These are phyloP conservation scores for Acromyrmex heyeri DNA, from an alignment of 1,140 invertebrate species.

Conservation along the genomic window DNA sequence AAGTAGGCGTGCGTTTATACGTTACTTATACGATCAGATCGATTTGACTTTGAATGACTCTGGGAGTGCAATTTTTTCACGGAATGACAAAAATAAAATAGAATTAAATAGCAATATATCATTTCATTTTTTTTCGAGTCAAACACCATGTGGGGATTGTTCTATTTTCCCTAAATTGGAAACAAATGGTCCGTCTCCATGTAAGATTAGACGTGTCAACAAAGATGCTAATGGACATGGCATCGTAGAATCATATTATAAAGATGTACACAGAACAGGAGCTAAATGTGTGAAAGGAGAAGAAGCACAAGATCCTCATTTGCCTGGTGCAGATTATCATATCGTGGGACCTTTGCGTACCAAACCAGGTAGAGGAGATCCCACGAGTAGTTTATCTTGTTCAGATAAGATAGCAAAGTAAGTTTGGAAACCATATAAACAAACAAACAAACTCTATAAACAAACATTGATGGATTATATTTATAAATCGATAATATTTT, in stretches of 20 bases:
- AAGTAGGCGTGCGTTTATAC: constrained; percentile 92
- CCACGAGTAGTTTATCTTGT: constrained; percentile 95
- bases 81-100: constrained; percentile 82
- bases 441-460: too few species aligned
- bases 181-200: constrained; percentile 35
- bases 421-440: constrained; percentile 23
- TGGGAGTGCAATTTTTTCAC: constrained; percentile 84
- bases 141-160: constrained; percentile 97
- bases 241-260: constrained; percentile 72
- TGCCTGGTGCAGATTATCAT: constrained; percentile 90
- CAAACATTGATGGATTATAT: not conserved
- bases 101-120: constrained; percentile 88
- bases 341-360: constrained; percentile 92
- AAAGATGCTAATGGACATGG: constrained; percentile 72
- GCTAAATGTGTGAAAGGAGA: constrained; percentile 92
- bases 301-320: constrained; percentile 87
- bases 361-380: constrained; percentile 97
- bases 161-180: constrained; percentile 92
- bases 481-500: not conserved
- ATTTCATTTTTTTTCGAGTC: constrained; percentile 95
- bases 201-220: constrained; percentile 75
- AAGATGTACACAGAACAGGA: constrained; percentile 94
- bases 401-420: constrained; percentile 95
- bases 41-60: constrained; percentile 81
- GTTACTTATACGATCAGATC: constrained; percentile 92